A percentile compares a stretch with the other conserved stretches of the same genome.
Evolutionary conservation across 1,140 invertebrate species (phyloP).

Genomic region (Drosophila ficusphila): DNA sequence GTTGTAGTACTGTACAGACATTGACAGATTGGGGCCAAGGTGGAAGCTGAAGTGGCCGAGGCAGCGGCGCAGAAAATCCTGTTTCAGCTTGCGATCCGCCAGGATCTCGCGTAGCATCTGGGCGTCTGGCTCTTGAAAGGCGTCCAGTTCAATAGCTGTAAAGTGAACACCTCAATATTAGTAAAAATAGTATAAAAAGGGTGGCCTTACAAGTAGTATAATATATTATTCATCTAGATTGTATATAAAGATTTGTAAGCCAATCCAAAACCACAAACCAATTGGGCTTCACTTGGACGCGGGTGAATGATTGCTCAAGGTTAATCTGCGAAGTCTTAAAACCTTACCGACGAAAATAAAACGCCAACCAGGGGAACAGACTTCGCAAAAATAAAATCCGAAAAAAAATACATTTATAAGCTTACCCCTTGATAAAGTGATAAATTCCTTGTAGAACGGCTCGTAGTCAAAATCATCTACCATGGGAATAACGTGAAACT

Average conservation of each 20-base stretch:
- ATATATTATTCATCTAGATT: too few species aligned
- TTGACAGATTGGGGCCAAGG: conserved; percentile 59
- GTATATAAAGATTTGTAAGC: conserved; percentile 33
- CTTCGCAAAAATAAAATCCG: not conserved
- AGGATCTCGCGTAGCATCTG: conserved; percentile 69
- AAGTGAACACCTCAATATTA: not conserved
- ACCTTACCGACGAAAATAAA: conserved; percentile 39
- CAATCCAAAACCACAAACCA: conserved; percentile 63
- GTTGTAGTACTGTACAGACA: conserved; percentile 76
- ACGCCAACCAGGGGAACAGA: conserved; percentile 61
- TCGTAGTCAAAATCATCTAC: conserved; percentile 79
- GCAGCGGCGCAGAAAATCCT: conserved; percentile 70
- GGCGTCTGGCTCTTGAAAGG: conserved; percentile 61
- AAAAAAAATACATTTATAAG: not conserved
- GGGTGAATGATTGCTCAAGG: conserved; percentile 57
- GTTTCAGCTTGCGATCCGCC: conserved; percentile 71
- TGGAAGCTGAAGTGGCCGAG: conserved; percentile 71
- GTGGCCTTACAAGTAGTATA: too few species aligned
- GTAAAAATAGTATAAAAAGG: too few species aligned
- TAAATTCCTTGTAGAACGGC: conserved; percentile 80
- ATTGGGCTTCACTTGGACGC: conserved; percentile 53
- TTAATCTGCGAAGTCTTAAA: conserved; percentile 62
- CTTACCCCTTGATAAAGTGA: conserved; percentile 68
- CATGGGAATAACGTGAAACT: conserved; percentile 80
- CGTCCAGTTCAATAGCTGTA: conserved; percentile 66